Evolutionary conservation across 2,888 invertebrate genomes (phyloP).

Genomic region (Noctua comes): DNA sequence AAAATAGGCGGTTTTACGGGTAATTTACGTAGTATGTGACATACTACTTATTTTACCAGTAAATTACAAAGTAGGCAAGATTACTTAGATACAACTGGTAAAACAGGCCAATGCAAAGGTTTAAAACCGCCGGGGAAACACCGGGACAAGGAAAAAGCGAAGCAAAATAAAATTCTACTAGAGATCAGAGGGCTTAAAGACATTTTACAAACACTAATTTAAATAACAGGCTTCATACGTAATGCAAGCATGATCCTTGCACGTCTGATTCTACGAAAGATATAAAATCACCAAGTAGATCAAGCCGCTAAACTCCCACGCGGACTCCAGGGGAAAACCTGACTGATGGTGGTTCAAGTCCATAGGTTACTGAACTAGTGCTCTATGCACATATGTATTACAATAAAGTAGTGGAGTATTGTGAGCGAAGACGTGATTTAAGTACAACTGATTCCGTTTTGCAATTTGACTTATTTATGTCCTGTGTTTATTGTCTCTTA

Average conservation of each 20-base stretch:
- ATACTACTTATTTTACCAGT: too few relatives aligned
- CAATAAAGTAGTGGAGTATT: conserved; percentile 10
- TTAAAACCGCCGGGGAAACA: conserved; percentile 27
- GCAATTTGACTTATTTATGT: background rate
- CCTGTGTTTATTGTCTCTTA: background rate
- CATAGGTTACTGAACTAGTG: conserved; percentile 43
- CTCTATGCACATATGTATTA: conserved; percentile 2
- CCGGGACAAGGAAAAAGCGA: conserved; percentile 34
- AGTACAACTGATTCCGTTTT: background rate
- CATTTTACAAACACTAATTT: conserved; percentile 8
- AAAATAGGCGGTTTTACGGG: too few relatives aligned
- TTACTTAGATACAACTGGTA: background rate
- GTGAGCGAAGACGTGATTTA: conserved; percentile 9
- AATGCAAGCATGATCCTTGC: conserved; percentile 25
- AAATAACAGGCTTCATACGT: conserved; percentile 28
- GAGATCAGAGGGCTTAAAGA: conserved; percentile 1
- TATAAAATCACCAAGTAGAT: conserved; percentile 51
- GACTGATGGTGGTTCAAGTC: conserved; percentile 1
- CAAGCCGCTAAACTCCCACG: conserved; percentile 48
- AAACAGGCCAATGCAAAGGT: background rate
- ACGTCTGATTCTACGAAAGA: conserved; percentile 45
- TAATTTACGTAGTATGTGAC: too few relatives aligned
- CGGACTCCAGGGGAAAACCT: conserved; percentile 52
- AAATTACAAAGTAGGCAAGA: background rate
- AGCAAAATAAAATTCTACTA: conserved; percentile 11